Conservation (phyloP, 2,888 invertebrate species). For the Acronicta leporina region DNA sequence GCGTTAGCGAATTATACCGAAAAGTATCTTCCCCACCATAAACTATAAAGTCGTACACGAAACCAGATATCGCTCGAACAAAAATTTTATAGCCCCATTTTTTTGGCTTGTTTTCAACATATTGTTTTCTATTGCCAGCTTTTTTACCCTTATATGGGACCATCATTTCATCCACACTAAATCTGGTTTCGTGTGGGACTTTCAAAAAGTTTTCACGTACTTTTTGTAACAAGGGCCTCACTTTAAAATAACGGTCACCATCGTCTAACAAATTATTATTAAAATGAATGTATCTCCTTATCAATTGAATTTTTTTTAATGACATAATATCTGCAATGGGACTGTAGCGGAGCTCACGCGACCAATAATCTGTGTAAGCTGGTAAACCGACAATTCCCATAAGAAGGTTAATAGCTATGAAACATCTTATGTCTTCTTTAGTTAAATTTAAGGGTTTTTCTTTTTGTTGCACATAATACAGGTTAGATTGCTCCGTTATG, state of each 20-base stretch:
- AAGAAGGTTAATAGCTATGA: slow-evolving; percentile 11
- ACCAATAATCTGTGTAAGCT: slow-evolving; percentile 11
- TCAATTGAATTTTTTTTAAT: not conserved
- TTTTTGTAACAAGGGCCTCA: slow-evolving; percentile 13
- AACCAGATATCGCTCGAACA: slow-evolving; percentile 10
- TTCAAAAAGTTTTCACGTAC: slow-evolving; percentile 22
- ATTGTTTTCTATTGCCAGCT: slow-evolving; percentile 61
- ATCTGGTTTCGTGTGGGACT: slow-evolving; percentile 42
- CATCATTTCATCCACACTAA: slow-evolving; percentile 66
- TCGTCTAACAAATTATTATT: slow-evolving; percentile 11
- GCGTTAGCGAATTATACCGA: slow-evolving; percentile 5
- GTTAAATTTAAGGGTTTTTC: not conserved
- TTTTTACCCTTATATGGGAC: slow-evolving; percentile 63
- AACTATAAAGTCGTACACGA: slow-evolving; percentile 7
- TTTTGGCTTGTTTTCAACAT: slow-evolving; percentile 47
- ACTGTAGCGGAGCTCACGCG: not conserved
- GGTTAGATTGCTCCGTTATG: slow-evolving; percentile 7
- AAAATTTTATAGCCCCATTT: slow-evolving; percentile 14
- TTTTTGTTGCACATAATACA: slow-evolving; percentile 6
- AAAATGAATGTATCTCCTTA: slow-evolving; percentile 1
- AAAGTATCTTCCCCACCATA: slow-evolving; percentile 19
- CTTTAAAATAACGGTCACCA: slow-evolving; percentile 9
- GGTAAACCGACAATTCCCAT: slow-evolving; percentile 8
- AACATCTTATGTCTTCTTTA: slow-evolving; percentile 1
- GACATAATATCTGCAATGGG: slow-evolving; percentile 3